Percentiles rank a stretch among this genome's conserved stretches.
These are phyloP conservation scores for Metaphire vulgaris DNA, from an alignment of 1,140 invertebrate species.

Conservation along the genomic window DNA sequence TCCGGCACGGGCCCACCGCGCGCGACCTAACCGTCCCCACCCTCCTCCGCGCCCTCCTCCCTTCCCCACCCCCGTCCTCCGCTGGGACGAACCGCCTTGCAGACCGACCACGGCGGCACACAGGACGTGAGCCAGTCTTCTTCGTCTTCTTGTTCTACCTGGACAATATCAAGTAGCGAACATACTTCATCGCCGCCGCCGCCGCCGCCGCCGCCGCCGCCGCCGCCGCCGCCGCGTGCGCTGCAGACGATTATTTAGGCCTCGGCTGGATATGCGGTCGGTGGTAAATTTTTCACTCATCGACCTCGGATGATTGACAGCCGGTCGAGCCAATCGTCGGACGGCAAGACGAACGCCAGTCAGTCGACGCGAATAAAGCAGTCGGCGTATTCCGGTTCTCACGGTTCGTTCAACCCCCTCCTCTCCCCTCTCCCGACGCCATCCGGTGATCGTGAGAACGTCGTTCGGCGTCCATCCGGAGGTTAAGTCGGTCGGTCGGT, in stretches of 20 bases:
- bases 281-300: no score
- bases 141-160: not conserved
- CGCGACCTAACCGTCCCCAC: not conserved
- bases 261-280: not conserved
- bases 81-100: not conserved
- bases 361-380: not conserved
- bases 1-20: not conserved
- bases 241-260: not conserved
- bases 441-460: not conserved
- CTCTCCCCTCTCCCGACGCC: no score
- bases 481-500: not conserved
- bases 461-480: not conserved
- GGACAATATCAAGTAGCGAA: not conserved
- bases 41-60: not conserved
- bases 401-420: not conserved
- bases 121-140: no score
- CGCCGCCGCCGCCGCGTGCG: not conserved
- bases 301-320: slow-evolving; percentile 2
- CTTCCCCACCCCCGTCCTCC: not conserved
- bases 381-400: not conserved
- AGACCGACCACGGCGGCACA: not conserved
- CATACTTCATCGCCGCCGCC: not conserved
- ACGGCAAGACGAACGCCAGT: not conserved
- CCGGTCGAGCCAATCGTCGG: not conserved
- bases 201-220: no score